A percentile compares a stretch with the other conserved stretches of the same genome.
Conservation (phyloP, 1,140 invertebrate genomes). For the Drosophila bifasciata region DNA sequence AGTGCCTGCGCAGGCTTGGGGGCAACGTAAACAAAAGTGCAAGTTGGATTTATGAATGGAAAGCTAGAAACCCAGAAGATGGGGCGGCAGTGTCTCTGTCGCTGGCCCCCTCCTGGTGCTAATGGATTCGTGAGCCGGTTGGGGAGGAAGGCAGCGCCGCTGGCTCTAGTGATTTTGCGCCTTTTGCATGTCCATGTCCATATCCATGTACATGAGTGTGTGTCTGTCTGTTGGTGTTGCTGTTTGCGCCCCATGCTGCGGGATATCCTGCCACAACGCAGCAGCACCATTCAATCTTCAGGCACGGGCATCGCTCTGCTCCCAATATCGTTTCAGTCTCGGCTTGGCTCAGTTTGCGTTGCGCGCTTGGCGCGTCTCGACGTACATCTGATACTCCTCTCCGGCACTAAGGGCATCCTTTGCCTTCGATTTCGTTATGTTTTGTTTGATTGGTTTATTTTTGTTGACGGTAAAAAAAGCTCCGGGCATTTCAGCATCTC, state of each 20-base stretch:
- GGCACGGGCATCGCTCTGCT: slow-evolving; percentile 21
- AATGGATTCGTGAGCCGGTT: slow-evolving; percentile 65
- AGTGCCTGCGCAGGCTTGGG: slow-evolving; percentile 49
- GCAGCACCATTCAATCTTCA: slow-evolving; percentile 73
- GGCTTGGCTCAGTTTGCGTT: slow-evolving; percentile 75
- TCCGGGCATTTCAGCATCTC: not conserved
- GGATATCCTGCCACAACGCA: slow-evolving; percentile 53
- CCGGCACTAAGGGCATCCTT: slow-evolving; percentile 5
- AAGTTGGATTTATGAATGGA: slow-evolving; percentile 74
- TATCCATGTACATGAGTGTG: slow-evolving; percentile 11
- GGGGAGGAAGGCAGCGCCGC: slow-evolving; percentile 32
- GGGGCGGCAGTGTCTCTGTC: slow-evolving; percentile 1
- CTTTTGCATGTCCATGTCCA: slow-evolving; percentile 68
- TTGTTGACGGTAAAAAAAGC: slow-evolving; percentile 25
- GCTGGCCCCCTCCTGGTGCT: slow-evolving; percentile 36
- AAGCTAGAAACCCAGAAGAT: not conserved
- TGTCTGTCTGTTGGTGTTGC: slow-evolving; percentile 22
- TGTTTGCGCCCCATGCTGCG: slow-evolving; percentile 51
- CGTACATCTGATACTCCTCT: slow-evolving; percentile 50
- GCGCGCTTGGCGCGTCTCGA: slow-evolving; percentile 83
- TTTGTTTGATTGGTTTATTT: slow-evolving; percentile 18
- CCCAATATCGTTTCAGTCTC: slow-evolving; percentile 69
- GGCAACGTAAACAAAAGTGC: slow-evolving; percentile 64
- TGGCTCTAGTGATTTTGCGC: slow-evolving; percentile 73
- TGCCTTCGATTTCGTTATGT: slow-evolving; percentile 17